phyloP scores from a whole-genome alignment of 1,140 invertebrate species.

The Dendroctonus valens region DNA sequence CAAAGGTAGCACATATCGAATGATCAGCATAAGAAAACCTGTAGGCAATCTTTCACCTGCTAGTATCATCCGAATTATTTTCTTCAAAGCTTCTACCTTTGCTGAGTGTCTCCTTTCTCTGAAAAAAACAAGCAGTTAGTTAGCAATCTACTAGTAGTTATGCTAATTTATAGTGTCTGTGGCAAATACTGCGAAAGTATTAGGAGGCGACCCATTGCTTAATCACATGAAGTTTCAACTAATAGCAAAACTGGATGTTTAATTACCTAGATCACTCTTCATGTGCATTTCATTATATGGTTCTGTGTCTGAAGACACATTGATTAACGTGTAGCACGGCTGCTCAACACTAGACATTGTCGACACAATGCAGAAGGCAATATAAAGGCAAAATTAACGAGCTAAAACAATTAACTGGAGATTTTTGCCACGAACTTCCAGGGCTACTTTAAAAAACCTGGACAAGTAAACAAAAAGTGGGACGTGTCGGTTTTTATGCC shows the following conservation, averaged over 20 bases:
- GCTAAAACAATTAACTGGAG: not conserved
- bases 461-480: slow-evolving; percentile 21
- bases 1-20: slow-evolving; percentile 91
- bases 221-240: not conserved
- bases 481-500: too few species aligned
- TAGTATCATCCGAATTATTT: slow-evolving; percentile 92
- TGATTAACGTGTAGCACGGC: slow-evolving; percentile 97
- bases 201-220: not conserved
- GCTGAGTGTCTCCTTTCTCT: slow-evolving; percentile 83
- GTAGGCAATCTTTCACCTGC: slow-evolving; percentile 92
- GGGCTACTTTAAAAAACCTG: not conserved
- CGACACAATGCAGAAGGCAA: not conserved
- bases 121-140: not conserved
- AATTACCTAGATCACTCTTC: slow-evolving; percentile 79
- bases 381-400: not conserved
- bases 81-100: slow-evolving; percentile 95
- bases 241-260: slow-evolving; percentile 16
- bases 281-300: slow-evolving; percentile 93
- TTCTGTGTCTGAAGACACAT: slow-evolving; percentile 84
- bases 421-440: not conserved
- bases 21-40: slow-evolving; percentile 96
- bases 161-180: not conserved
- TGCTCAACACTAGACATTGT: slow-evolving; percentile 73
- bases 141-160: not conserved
- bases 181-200: not conserved